These are phyloP conservation scores for Lysiphlebus fabarum DNA, from an alignment of 1,140 invertebrate genomes.

Conservation along the genomic window DNA sequence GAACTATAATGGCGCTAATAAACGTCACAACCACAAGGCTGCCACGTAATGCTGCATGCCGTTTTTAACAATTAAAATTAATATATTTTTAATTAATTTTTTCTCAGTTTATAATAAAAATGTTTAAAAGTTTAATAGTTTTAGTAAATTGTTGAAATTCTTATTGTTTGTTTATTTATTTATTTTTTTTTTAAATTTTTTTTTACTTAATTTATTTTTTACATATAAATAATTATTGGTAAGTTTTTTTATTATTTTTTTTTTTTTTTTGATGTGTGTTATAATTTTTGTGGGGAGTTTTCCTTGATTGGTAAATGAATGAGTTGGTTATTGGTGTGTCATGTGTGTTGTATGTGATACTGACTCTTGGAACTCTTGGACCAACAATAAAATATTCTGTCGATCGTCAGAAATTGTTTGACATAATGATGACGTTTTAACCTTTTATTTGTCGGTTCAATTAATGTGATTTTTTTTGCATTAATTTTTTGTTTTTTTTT, in stretches of 20 bases:
- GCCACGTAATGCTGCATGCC: slow-evolving; percentile 53
- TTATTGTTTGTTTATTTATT: no score
- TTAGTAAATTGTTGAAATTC: not conserved
- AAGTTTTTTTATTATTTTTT: not conserved
- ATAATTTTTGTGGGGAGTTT: no score
- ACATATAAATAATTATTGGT: not conserved
- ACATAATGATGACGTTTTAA: slow-evolving; percentile 1
- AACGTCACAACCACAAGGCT: slow-evolving; percentile 19
- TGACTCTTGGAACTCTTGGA: not conserved
- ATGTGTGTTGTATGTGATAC: not conserved
- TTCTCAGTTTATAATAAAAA: slow-evolving; percentile 6
- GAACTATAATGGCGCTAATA: no score
- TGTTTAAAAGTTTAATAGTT: slow-evolving; percentile 11
- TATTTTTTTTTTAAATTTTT: no score
- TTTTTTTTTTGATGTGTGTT: no score
- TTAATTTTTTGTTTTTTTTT: slow-evolving; percentile 35
- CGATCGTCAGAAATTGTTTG: not conserved
- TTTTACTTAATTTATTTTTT: not conserved
- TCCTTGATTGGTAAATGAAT: no score
- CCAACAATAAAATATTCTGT: not conserved
- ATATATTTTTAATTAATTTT: slow-evolving; percentile 34
- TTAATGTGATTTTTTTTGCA: not conserved
- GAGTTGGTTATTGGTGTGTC: no score
- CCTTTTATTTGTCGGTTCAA: not conserved
- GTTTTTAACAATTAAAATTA: slow-evolving; percentile 35